phyloP scores from a whole-genome alignment of 2,888 invertebrate species.

The Schrankia costaestrigalis region DNA sequence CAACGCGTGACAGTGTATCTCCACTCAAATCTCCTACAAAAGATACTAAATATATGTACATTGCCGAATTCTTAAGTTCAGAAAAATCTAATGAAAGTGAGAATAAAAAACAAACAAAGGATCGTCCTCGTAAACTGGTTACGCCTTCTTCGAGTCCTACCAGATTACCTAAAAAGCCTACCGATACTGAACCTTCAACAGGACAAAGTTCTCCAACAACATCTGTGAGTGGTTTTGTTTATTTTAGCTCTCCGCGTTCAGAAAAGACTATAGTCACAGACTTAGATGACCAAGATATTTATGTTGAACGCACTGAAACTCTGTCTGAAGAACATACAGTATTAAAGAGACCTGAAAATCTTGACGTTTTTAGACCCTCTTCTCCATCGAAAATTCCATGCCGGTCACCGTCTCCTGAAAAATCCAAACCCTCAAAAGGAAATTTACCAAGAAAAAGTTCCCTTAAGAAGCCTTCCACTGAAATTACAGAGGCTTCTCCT shows the following conservation, averaged over 20 bases:
- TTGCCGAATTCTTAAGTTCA: constrained; percentile 53
- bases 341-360: constrained; percentile 38
- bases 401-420: constrained; percentile 65
- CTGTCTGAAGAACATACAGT: constrained; percentile 29
- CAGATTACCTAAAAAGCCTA: constrained; percentile 51
- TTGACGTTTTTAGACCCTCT: constrained; percentile 42
- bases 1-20: too few species aligned
- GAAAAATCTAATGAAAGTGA: constrained; percentile 54
- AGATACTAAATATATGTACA: constrained; percentile 47
- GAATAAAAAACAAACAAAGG: constrained; percentile 46
- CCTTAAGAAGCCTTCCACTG: constrained; percentile 62
- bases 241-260: constrained; percentile 56
- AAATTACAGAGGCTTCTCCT: constrained; percentile 45
- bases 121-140: constrained; percentile 58
- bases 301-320: constrained; percentile 35
- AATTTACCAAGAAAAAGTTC: constrained; percentile 70
- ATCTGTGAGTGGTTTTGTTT: constrained; percentile 78
- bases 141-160: constrained; percentile 79
- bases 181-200: constrained; percentile 60
- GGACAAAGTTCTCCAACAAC: constrained; percentile 78
- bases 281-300: constrained; percentile 52
- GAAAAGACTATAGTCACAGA: constrained; percentile 58
- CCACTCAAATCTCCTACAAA: constrained; percentile 21
- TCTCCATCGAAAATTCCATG: constrained; percentile 70
- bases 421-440: constrained; percentile 52